phyloP scores from a whole-genome alignment of 2,797 vertebrate genomes.

The Manis pentadactyla region DNA sequence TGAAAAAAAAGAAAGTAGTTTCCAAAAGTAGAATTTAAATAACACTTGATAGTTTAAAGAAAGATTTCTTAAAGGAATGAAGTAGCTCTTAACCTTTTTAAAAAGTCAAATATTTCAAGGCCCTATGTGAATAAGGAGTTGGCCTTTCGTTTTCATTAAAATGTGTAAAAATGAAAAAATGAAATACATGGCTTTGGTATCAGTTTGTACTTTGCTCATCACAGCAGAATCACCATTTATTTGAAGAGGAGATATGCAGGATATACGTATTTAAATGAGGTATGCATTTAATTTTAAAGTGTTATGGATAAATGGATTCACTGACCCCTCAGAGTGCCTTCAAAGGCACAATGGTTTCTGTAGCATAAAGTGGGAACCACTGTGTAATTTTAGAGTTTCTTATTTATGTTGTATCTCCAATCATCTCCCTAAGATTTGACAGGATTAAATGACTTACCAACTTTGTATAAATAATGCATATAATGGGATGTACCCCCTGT shows the following conservation, averaged over 20 bases:
- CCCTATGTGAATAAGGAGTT: background rate
- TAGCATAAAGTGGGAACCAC: background rate
- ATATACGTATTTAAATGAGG: background rate
- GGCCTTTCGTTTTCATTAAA: background rate
- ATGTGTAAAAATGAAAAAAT: background rate
- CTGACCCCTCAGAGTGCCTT: background rate
- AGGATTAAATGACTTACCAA: constrained; percentile 22
- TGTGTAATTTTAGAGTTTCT: background rate
- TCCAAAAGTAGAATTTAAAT: constrained; percentile 44
- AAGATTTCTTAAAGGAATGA: constrained; percentile 11
- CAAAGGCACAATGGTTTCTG: background rate
- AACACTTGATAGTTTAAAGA: background rate
- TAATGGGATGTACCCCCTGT: background rate
- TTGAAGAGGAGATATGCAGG: background rate
- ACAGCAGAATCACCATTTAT: background rate
- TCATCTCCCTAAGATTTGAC: background rate
- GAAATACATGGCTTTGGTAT: background rate
- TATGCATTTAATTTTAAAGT: background rate
- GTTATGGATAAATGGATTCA: background rate
- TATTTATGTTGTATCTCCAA: background rate
- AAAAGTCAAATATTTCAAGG: constrained; percentile 22
- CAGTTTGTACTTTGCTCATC: background rate
- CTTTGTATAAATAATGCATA: background rate
- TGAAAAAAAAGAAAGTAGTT: background rate
- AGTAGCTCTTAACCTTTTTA: background rate